Conservation (phyloP, 1,140 invertebrate species). For the Ruditapes philippinarum region DNA sequence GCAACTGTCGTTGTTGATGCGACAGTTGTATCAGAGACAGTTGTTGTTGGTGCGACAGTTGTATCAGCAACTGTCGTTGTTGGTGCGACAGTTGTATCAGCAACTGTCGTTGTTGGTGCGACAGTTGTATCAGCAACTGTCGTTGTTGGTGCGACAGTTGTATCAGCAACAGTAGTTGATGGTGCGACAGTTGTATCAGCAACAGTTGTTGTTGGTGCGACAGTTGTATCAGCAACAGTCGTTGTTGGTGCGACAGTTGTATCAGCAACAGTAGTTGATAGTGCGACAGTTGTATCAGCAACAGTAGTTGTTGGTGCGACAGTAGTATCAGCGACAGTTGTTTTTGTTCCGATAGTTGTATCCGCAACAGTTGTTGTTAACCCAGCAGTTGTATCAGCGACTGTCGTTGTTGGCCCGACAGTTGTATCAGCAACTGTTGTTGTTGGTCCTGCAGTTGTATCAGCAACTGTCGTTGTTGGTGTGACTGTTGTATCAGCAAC, state of each 20-base stretch:
- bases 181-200: neutral
- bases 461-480: neutral
- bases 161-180: neutral
- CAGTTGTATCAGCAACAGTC: neutral
- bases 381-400: neutral
- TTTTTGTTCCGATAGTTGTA: neutral
- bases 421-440: slow-evolving; percentile 18
- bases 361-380: neutral
- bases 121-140: slow-evolving; percentile 3
- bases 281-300: neutral
- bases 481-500: neutral
- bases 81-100: neutral
- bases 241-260: neutral
- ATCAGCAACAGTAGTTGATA: neutral
- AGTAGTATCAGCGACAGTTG: slow-evolving; percentile 6
- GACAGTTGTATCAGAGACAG: neutral
- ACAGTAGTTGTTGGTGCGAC: neutral
- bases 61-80: slow-evolving; percentile 23
- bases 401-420: neutral
- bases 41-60: neutral
- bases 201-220: neutral
- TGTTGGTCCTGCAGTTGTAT: neutral
- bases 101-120: neutral
- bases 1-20: neutral
- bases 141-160: slow-evolving; percentile 2